Evolutionary conservation across 1,140 invertebrate genomes (phyloP), one percentile per base, ranked within the genome.

Genomic region (Listronotus oregonensis): DNA sequence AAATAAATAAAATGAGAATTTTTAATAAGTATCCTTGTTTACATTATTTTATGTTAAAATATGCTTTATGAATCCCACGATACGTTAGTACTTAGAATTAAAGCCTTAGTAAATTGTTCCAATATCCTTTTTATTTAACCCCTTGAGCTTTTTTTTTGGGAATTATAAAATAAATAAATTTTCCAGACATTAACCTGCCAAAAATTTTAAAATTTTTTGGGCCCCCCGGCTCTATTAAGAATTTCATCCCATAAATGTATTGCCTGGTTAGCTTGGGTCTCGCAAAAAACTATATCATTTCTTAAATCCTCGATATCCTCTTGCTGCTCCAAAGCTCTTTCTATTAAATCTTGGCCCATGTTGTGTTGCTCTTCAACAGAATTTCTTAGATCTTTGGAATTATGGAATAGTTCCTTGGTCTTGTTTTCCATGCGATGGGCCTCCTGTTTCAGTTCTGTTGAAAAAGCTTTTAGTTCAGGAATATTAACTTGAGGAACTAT

Each of bases 201-300:
- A 80, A 46, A 90, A 95, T 61, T n/a, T 90, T 83, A 52, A 93
- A 87, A 6, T 94, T 97, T 50, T 91, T n/a, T n/a, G n/a, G n/a
- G n/a, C n/a, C n/a, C 86, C 70, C 92, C 88, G 1, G 95, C 95
- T 76, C 96, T 91, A 71, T 89, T 86, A 0, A 97, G 81, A 0
- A 92, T 96, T 68, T 90, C 87, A 71, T 95, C 92, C 11, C 92
- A 94, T 47, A 89, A 83, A 65, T 88, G 83, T 0, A 96, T 90
- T 18, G 95, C 94, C 58, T 91, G 85, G 58, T 88, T 86, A 0
- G 94, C 94, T 37, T 37, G 34, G 1, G 34, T 37, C 11, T 37
- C 34, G 11, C 34, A 37, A 12, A 37, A 37, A 10, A 37, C 34
- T n/a, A 87, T 85, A 68, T 91, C 88, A 4, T 85, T 84, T 17